Conservation (phyloP, 2,113 vertebrate species). For the Thalassoma bifasciatum region DNA sequence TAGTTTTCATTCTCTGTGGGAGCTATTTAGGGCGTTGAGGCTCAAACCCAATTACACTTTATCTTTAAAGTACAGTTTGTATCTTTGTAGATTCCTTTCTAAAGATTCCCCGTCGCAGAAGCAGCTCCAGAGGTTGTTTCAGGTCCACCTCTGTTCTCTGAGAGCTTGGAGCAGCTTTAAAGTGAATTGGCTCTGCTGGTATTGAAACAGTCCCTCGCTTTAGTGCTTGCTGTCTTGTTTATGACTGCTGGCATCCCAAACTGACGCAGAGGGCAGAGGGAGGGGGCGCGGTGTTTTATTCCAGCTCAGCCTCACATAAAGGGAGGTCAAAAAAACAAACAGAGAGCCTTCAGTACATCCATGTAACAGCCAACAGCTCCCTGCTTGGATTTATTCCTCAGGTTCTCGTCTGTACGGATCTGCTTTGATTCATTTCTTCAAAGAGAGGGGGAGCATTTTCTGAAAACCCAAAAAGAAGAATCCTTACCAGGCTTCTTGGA, state of each 20-base stretch:
- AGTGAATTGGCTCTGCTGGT: slow-evolving; percentile 57
- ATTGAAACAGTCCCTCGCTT: slow-evolving; percentile 62
- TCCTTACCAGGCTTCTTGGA: no score
- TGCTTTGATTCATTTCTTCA: slow-evolving; percentile 31
- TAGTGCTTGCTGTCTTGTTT: slow-evolving; percentile 70
- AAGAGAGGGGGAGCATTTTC: background rate
- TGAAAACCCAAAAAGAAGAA: no score
- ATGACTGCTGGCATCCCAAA: slow-evolving; percentile 54
- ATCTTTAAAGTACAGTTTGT: no score
- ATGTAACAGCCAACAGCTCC: slow-evolving; percentile 38
- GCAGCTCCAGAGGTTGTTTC: slow-evolving; percentile 1
- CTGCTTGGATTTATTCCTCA: background rate
- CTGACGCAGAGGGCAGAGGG: slow-evolving; percentile 10
- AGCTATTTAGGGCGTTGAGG: no score
- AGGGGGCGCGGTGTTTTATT: slow-evolving; percentile 43
- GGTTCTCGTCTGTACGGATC: slow-evolving; percentile 28
- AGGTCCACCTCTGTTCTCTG: slow-evolving; percentile 26
- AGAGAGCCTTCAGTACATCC: slow-evolving; percentile 27
- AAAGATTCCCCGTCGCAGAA: slow-evolving; percentile 4
- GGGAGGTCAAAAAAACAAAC: no score
- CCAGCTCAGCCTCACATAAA: slow-evolving; percentile 22
- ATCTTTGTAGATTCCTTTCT: no score
- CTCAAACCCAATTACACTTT: no score
- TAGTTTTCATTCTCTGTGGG: no score
- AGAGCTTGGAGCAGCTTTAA: slow-evolving; percentile 74